Evolutionary conservation across 2,888 invertebrate species (phyloP).

Genomic region (Ommatoiulus sabulosus): DNA sequence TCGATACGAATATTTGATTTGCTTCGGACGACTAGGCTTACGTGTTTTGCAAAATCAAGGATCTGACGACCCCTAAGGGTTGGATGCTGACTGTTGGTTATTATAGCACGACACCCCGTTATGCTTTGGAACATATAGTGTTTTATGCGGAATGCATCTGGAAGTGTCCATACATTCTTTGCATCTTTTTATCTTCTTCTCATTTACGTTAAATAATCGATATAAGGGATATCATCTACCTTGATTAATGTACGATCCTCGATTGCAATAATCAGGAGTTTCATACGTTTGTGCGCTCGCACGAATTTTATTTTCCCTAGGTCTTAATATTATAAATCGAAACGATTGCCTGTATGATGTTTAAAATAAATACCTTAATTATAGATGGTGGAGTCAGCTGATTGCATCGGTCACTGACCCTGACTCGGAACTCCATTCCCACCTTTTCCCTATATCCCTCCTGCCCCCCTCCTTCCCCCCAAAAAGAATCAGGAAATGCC

Average conservation of each 20-base stretch:
- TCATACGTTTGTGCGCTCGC: background rate
- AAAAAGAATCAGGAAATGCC: constrained; percentile 45
- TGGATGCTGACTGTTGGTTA: background rate
- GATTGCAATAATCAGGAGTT: background rate
- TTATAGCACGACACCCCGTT: background rate
- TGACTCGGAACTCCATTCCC: constrained; percentile 47
- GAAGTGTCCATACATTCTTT: too few relatives aligned
- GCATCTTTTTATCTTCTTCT: background rate
- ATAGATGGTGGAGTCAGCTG: constrained; percentile 21
- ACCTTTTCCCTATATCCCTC: constrained; percentile 29
- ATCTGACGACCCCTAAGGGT: too few relatives aligned
- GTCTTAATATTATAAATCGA: constrained; percentile 7
- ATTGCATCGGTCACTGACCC: constrained; percentile 39
- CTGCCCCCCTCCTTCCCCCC: background rate
- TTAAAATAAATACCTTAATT: constrained; percentile 47
- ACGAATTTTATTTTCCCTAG: background rate
- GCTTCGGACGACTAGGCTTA: background rate
- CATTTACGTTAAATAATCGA: background rate
- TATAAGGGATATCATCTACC: too few relatives aligned
- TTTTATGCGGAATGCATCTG: background rate
- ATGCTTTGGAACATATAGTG: background rate
- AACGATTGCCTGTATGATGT: background rate
- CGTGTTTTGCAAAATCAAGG: background rate
- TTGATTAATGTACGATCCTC: background rate
- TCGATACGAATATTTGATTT: background rate